Base-by-base conservation (phyloP, 2,888 invertebrate species). In the Lasioglossum pauxillum region DNA sequence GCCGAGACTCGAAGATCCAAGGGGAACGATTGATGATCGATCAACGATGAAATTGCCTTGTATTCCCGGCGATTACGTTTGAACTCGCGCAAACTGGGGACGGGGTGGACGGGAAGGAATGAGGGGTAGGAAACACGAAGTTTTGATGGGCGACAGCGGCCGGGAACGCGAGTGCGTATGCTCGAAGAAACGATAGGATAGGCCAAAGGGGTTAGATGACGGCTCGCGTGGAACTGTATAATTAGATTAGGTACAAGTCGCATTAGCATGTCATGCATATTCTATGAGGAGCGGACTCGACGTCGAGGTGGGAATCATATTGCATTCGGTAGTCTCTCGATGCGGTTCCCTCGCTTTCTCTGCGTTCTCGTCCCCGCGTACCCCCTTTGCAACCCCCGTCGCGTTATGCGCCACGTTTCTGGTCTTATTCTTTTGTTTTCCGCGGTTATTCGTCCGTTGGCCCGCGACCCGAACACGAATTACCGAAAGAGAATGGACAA, bases 221-320 rank as follows among this genome's bases (percentile, higher is more conserved):
- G 89, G 84, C 89, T 93, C 92, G 91, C 93, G 92, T 90, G 92
- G 92, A 94, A 93, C 92, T 92, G 93, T 93, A 94, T 94, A 94
- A 94, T 94, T 94, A 94, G 94, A 94, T 94, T 93, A 92, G 92
- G 92, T 93, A 93, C 93, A 92, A 91, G 92, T 89, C 86, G 90
- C 92, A 94, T 94, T 94, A 94, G 93, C 94, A 94, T 94, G 92
- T 93, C 94, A 94, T 94, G 93, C 94, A 94, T 94, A 94, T 94
- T 94, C 93, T 86, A 94, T 94, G 92, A 94, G 92, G 57, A 89
- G 83, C 88, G 85, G 86, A 84, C 87, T 89, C 80, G 78, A 72
- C 82, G 82, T 76, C 77, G 86, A 86, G 81, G 88, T 89, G 90
- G 89, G 88, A 92, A 91, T 92, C 90, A 89, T 92, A 91, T 92